A percentile compares a stretch with the other conserved stretches of the same genome.
These are phyloP conservation scores for Papilio machaon DNA, from an alignment of 1,140 invertebrate genomes.

Conservation along the genomic window DNA sequence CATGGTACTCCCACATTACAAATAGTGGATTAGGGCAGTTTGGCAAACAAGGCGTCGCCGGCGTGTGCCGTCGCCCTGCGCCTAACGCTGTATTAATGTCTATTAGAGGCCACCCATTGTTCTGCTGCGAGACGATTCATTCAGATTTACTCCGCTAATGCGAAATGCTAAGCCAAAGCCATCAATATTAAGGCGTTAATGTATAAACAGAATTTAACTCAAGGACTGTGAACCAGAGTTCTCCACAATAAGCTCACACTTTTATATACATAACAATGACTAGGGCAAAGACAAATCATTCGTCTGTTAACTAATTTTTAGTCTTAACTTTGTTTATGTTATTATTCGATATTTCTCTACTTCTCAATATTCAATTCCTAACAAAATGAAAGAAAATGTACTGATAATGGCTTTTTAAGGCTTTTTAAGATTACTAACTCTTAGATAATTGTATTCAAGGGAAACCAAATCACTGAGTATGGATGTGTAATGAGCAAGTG, in stretches of 20 bases:
- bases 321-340: too few relatives aligned
- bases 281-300: neutral
- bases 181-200: conserved; percentile 60
- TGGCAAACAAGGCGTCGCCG: conserved; percentile 80
- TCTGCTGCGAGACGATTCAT: conserved; percentile 71
- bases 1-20: conserved; percentile 62
- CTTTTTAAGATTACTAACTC: too few relatives aligned
- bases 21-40: conserved; percentile 82
- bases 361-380: too few relatives aligned
- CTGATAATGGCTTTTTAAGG: too few relatives aligned
- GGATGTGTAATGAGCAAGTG: too few relatives aligned
- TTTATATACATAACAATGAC: neutral
- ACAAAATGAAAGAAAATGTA: too few relatives aligned
- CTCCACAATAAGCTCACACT: conserved; percentile 1
- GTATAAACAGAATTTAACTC: conserved; percentile 47
- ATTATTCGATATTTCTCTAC: too few relatives aligned
- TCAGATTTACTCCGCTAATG: conserved; percentile 71
- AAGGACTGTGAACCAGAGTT: neutral
- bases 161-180: conserved; percentile 65
- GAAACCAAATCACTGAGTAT: too few relatives aligned
- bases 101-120: conserved; percentile 74
- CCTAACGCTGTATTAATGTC: conserved; percentile 80
- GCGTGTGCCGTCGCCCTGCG: conserved; percentile 70
- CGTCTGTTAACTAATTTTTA: too few relatives aligned
- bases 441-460: too few relatives aligned